These are phyloP conservation scores for Latrodectus geometricus DNA, from an alignment of 1,140 invertebrate species.

Conservation along the genomic window DNA sequence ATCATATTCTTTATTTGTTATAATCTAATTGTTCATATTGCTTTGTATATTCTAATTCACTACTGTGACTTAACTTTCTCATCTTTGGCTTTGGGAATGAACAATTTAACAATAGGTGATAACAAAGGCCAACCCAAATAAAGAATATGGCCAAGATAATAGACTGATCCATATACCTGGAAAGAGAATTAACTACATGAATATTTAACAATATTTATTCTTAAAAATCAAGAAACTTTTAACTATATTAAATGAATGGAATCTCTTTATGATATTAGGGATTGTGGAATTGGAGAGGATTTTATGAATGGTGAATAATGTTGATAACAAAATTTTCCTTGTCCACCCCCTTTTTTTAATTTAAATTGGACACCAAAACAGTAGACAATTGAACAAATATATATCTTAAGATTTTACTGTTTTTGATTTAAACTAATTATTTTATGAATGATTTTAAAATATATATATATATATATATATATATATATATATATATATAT, in stretches of 20 bases:
- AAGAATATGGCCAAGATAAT: conserved; percentile 28
- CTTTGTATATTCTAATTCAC: too few species aligned
- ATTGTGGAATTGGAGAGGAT: neutral
- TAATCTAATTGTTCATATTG: neutral
- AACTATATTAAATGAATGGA: neutral
- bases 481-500: too few species aligned
- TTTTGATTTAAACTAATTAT: too few species aligned
- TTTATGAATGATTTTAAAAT: too few species aligned
- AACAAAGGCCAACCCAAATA: conserved; percentile 44
- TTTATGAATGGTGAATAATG: neutral
- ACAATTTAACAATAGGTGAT: conserved; percentile 12
- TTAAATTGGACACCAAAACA: too few species aligned
- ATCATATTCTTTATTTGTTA: neutral
- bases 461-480: too few species aligned
- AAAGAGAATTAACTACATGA: neutral
- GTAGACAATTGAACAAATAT: too few species aligned
- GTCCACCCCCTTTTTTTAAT: too few species aligned
- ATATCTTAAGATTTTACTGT: too few species aligned
- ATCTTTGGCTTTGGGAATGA: conserved; percentile 40
- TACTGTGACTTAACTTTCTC: conserved; percentile 32
- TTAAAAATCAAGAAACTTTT: too few species aligned
- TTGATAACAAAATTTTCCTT: too few species aligned
- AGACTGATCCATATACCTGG: conserved; percentile 48
- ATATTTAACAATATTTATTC: too few species aligned
- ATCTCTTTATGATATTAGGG: neutral